These are phyloP conservation scores for Perodicticus potto DNA, from an alignment of 2,797 vertebrate species.

Conservation along the genomic window DNA sequence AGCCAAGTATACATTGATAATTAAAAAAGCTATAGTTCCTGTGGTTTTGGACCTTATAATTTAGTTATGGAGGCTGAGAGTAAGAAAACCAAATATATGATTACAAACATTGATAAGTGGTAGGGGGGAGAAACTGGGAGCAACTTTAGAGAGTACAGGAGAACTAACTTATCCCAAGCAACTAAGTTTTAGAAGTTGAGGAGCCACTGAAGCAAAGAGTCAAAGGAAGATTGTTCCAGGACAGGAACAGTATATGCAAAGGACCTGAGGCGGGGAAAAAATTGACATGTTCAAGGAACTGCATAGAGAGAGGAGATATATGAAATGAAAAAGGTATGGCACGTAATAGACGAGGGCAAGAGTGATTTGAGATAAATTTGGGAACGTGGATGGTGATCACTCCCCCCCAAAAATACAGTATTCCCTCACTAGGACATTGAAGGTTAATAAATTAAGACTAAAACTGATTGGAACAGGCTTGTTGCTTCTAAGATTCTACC, in stretches of 20 bases:
- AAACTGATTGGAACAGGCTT: constrained; percentile 38
- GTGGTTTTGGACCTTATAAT: neutral
- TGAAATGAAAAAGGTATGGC: neutral
- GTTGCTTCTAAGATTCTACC: neutral
- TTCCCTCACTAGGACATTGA: neutral
- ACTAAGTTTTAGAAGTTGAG: constrained; percentile 19
- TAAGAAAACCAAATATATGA: neutral
- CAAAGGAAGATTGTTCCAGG: neutral
- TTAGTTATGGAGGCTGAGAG: neutral
- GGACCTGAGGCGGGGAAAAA: neutral
- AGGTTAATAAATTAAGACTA: neutral
- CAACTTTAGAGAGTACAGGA: neutral
- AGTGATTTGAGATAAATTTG: neutral
- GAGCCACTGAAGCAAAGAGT: constrained; percentile 11
- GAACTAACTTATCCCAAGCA: neutral
- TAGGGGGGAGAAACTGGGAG: neutral
- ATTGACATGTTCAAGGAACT: neutral
- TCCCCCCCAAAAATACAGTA: neutral
- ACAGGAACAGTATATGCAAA: neutral
- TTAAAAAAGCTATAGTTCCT: constrained; percentile 7
- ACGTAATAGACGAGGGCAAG: neutral
- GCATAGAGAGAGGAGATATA: neutral
- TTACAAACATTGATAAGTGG: neutral
- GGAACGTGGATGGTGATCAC: neutral
- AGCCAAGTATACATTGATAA: neutral